Evolutionary conservation across 1,140 invertebrate genomes (phyloP), one percentile per base, ranked within the genome.

Genomic region (Lepidurus couesii): DNA sequence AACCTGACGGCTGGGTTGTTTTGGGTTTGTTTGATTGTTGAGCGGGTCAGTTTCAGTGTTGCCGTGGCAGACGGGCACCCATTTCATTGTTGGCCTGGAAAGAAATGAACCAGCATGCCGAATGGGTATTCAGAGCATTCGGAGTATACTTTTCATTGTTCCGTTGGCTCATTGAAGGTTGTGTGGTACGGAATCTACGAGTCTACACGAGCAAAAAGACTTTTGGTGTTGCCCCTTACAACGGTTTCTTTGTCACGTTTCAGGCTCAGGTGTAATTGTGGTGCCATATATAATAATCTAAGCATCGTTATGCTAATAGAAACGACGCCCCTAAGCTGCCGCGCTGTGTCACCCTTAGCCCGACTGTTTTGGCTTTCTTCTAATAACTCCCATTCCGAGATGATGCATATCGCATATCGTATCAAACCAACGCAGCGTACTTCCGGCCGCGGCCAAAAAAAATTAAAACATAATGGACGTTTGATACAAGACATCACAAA

Each of bases 361-460:
- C 16, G 8, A 21, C 16, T n/a, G 0, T 65, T 21, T 13, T 5
- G 53, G 8, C 7, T 9, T 65, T 65, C 53, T 65, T 65, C 7
- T 65, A 65, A 65, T 65, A 21, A n/a, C 13, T 65, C 53, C 16
- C 13, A 65, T 21, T 16, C 13, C 13, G 53, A 65, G 53, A 65
- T 65, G 53, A 65, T 65, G 53, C 53, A 65, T 65, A 65, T 65
- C 53, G 53, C 53, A 65, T 65, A 65, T 65, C 53, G 53, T 65
- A 65, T 65, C 53, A 65, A 65, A 65, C 9, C 53, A 65, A 21
- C 53, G n/a, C n/a, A n/a, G 16, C 53, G 21, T 21, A 65, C 16
- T 65, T 65, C 53, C 53, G 53, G 53, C 21, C 53, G 53, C 53
- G 53, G 21, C 53, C 53, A n/a, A 65, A 65, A 65, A n/a, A 65